Evolutionary conservation across 1,140 invertebrate genomes (phyloP).

Genomic region (Pogonomyrmex barbatus): DNA sequence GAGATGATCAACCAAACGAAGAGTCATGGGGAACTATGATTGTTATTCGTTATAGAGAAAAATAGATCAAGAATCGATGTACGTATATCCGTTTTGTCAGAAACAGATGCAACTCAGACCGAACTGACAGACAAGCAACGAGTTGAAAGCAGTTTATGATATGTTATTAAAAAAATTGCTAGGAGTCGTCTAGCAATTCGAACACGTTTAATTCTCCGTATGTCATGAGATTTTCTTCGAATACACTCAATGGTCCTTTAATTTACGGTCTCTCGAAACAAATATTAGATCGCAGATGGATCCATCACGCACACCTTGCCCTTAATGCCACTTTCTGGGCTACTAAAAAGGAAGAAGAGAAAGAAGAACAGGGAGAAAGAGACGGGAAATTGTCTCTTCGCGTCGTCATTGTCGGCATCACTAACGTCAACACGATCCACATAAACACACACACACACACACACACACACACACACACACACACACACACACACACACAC

Average conservation of each 20-base stretch:
- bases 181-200: neutral
- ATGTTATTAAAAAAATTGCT: neutral
- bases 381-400: conserved; percentile 6
- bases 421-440: conserved; percentile 25
- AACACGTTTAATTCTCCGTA: conserved; percentile 25
- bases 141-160: neutral
- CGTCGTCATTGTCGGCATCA: conserved; percentile 8
- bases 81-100: neutral
- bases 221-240: conserved; percentile 14
- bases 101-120: neutral
- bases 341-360: neutral
- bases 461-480: too few relatives aligned
- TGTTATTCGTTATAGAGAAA: neutral
- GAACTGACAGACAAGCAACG: conserved; percentile 8
- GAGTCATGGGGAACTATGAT: neutral
- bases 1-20: neutral
- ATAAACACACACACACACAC: neutral
- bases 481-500: neutral
- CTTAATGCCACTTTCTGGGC: conserved; percentile 10
- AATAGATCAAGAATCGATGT: neutral
- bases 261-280: conserved; percentile 13
- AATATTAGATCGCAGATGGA: neutral
- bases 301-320: conserved; percentile 18
- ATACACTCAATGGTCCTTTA: conserved; percentile 16
- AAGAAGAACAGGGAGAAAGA: neutral